A percentile compares a stretch with the other conserved stretches of the same genome.
Evolutionary conservation across 2,797 vertebrate species (phyloP).

Genomic region (Neosalanx taihuensis): DNA sequence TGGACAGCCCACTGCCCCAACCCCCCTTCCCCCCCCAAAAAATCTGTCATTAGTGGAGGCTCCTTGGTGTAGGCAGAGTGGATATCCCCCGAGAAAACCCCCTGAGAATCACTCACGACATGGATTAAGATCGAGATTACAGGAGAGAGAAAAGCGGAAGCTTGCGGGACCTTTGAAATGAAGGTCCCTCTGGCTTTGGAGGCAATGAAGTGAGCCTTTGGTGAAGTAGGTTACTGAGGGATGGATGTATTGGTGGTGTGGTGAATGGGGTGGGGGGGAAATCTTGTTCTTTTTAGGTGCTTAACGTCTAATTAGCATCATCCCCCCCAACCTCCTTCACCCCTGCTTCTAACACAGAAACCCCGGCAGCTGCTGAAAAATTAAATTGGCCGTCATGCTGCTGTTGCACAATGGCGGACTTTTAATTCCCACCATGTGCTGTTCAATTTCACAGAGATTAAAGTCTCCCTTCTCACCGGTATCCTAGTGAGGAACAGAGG

Average conservation of each 20-base stretch:
- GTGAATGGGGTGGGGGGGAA: conserved; percentile 38
- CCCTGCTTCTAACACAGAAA: conserved; percentile 52
- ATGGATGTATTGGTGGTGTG: conserved; percentile 39
- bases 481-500: conserved; percentile 26
- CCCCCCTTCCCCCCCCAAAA: no score
- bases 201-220: conserved; percentile 61
- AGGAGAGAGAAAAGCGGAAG: conserved; percentile 37
- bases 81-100: conserved; percentile 64
- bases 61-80: conserved; percentile 67
- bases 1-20: conserved; percentile 63
- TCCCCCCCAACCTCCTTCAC: background rate
- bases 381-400: conserved; percentile 56
- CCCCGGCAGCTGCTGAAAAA: conserved; percentile 71
- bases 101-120: conserved; percentile 62
- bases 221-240: conserved; percentile 48
- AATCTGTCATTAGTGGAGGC: conserved; percentile 67
- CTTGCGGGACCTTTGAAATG: conserved; percentile 62
- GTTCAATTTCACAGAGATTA: conserved; percentile 51
- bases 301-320: conserved; percentile 75
- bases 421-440: conserved; percentile 65
- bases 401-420: conserved; percentile 62
- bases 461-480: conserved; percentile 32
- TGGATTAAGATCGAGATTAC: conserved; percentile 76
- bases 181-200: conserved; percentile 66
- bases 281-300: conserved; percentile 71